Conservation (phyloP, 2,888 invertebrate species). For the Brachyptera putata region DNA sequence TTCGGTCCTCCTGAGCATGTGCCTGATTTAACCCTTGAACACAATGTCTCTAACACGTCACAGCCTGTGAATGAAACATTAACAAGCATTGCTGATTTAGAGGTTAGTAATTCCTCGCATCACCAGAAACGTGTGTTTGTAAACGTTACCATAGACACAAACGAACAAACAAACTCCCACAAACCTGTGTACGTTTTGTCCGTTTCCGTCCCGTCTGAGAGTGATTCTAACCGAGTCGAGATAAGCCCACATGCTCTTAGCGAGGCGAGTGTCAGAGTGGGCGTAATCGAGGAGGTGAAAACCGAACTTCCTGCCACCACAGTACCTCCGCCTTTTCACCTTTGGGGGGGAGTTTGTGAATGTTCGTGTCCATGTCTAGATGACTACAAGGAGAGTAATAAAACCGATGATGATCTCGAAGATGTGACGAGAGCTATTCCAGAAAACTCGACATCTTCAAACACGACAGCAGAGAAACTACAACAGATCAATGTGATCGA, state of each 20-base stretch:
- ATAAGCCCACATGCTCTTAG: conserved; percentile 36
- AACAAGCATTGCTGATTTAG: background rate
- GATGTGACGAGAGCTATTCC: background rate
- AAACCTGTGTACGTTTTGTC: conserved; percentile 70
- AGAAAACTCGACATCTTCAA: conserved; percentile 3
- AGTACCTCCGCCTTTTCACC: conserved; percentile 39
- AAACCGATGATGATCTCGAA: conserved; percentile 32
- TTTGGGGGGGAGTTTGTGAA: conserved; percentile 64
- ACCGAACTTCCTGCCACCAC: conserved; percentile 15
- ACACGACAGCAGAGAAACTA: conserved; percentile 1
- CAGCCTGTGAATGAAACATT: conserved; percentile 13
- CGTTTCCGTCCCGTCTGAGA: conserved; percentile 68
- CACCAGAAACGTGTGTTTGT: conserved; percentile 63
- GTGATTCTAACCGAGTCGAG: conserved; percentile 51
- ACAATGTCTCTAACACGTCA: conserved; percentile 25
- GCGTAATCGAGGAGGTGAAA: conserved; percentile 20
- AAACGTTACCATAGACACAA: conserved; percentile 76
- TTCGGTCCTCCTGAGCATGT: conserved; percentile 24
- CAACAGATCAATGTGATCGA: conserved; percentile 16
- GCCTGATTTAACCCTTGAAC: conserved; percentile 24
- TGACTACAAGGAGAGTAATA: conserved; percentile 40
- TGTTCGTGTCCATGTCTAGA: conserved; percentile 69
- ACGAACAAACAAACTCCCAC: conserved; percentile 49
- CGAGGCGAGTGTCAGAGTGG: conserved; percentile 29
- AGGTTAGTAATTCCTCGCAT: conserved; percentile 25